Conservation (phyloP, 2,888 invertebrate species). For the Hydraecia micacea region DNA sequence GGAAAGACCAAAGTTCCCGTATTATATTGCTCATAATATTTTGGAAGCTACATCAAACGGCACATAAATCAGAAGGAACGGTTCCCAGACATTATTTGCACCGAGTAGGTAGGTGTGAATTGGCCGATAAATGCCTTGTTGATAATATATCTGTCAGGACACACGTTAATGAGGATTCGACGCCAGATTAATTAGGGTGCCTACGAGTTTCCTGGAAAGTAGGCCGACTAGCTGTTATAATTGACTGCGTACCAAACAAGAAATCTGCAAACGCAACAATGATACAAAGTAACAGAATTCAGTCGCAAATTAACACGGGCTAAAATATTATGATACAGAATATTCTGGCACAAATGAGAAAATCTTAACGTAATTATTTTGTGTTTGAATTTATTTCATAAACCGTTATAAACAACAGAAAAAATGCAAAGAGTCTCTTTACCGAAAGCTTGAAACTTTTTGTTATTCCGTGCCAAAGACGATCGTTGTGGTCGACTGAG, state of each 20-base stretch:
- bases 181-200: slow-evolving; percentile 74
- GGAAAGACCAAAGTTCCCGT: slow-evolving; percentile 23
- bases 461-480: slow-evolving; percentile 56
- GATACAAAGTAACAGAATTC: slow-evolving; percentile 36
- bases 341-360: slow-evolving; percentile 40
- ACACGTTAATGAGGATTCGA: slow-evolving; percentile 76
- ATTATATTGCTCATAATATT: slow-evolving; percentile 57
- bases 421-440: slow-evolving; percentile 29
- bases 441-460: slow-evolving; percentile 52
- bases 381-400: slow-evolving; percentile 42
- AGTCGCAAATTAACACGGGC: slow-evolving; percentile 42
- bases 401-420: slow-evolving; percentile 30
- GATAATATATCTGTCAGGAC: slow-evolving; percentile 80
- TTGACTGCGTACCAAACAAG: slow-evolving; percentile 28
- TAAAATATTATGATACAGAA: slow-evolving; percentile 30
- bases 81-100: slow-evolving; percentile 54
- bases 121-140: slow-evolving; percentile 71
- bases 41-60: slow-evolving; percentile 73
- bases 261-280: slow-evolving; percentile 45
- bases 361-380: slow-evolving; percentile 31
- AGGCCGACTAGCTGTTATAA: slow-evolving; percentile 54
- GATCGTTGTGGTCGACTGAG: slow-evolving; percentile 54
- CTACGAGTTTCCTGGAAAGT: slow-evolving; percentile 69
- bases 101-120: slow-evolving; percentile 63
- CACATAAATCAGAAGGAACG: slow-evolving; percentile 71